Evolutionary conservation across 2,888 invertebrate genomes (phyloP).

Genomic region (Beris chalybata): DNA sequence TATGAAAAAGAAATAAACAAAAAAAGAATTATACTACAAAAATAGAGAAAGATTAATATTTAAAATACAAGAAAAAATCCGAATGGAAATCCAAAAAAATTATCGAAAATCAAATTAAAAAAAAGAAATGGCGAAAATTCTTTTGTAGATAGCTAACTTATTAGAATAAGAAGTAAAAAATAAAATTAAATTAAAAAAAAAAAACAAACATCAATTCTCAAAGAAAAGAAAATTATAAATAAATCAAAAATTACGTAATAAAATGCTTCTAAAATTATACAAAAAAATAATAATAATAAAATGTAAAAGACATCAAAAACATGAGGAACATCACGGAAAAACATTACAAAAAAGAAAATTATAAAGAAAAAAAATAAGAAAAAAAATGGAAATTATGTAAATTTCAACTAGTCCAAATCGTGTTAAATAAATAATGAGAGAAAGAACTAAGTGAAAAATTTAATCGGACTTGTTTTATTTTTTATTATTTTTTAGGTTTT

Average conservation of each 20-base stretch:
- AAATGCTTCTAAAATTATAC: slow-evolving; percentile 23
- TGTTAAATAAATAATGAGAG: slow-evolving; percentile 33
- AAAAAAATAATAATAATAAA: slow-evolving; percentile 2
- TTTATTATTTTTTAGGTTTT: no score
- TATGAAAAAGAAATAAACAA: not conserved
- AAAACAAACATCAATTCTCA: slow-evolving; percentile 14
- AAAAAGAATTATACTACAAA: slow-evolving; percentile 3
- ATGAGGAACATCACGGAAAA: slow-evolving; percentile 10
- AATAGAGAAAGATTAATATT: not conserved
- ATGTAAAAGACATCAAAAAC: slow-evolving; percentile 14
- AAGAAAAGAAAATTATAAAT: slow-evolving; percentile 12
- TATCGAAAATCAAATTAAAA: no score
- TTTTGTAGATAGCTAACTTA: slow-evolving; percentile 32
- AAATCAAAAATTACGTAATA: slow-evolving; percentile 19
- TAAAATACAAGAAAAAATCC: not conserved
- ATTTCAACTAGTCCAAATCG: slow-evolving; percentile 42
- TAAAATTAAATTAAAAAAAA: not conserved
- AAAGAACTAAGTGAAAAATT: slow-evolving; percentile 19
- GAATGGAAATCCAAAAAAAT: no score
- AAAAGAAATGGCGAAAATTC: slow-evolving; percentile 14
- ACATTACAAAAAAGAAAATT: slow-evolving; percentile 14
- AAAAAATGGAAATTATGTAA: slow-evolving; percentile 38
- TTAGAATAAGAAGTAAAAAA: slow-evolving; percentile 18
- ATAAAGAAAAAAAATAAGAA: slow-evolving; percentile 33
- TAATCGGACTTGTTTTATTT: no score